phyloP scores from a whole-genome alignment of 37 sponge, comb jelly and placozoan genomes.

The Diacarnus erythraeanus region DNA sequence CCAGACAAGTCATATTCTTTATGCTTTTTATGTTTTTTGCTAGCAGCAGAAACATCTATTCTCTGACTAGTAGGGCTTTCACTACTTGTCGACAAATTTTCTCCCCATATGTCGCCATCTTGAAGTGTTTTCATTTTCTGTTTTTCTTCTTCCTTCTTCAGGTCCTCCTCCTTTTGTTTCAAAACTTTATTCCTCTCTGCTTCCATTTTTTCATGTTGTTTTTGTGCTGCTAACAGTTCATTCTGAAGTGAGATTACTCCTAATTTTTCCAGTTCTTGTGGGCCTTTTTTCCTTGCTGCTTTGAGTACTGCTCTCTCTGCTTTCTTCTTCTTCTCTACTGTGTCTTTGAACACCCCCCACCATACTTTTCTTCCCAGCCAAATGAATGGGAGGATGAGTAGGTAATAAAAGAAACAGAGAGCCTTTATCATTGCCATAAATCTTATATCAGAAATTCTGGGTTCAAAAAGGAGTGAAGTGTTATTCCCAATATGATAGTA shows the following conservation, averaged over 20 bases:
- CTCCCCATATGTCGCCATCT: too few species aligned
- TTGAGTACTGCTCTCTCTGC: constrained; percentile 50
- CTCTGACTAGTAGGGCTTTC: too few species aligned
- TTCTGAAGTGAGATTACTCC: constrained; percentile 7
- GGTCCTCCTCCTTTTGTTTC: neutral
- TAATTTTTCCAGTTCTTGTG: constrained; percentile 28
- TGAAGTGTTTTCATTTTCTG: too few species aligned
- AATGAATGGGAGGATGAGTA: constrained; percentile 65
- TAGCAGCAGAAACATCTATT: too few species aligned
- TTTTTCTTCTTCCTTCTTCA: neutral
- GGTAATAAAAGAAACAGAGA: constrained; percentile 81
- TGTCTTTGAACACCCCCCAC: constrained; percentile 55
- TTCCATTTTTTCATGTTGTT: neutral
- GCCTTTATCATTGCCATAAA: constrained; percentile 46
- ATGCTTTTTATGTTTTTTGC: too few species aligned
- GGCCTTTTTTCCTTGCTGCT: constrained; percentile 49
- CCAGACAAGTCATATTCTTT: too few species aligned
- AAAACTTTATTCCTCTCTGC: neutral
- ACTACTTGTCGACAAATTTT: too few species aligned
- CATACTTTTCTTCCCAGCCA: constrained; percentile 62
- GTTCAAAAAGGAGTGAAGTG: too few species aligned
- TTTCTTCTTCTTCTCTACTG: constrained; percentile 38
- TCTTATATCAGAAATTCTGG: constrained; percentile 68
- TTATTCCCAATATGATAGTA: neutral
- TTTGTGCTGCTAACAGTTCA: neutral